Evolutionary conservation across 2,888 invertebrate species (phyloP).

Genomic region (Erpobdella octoculata): DNA sequence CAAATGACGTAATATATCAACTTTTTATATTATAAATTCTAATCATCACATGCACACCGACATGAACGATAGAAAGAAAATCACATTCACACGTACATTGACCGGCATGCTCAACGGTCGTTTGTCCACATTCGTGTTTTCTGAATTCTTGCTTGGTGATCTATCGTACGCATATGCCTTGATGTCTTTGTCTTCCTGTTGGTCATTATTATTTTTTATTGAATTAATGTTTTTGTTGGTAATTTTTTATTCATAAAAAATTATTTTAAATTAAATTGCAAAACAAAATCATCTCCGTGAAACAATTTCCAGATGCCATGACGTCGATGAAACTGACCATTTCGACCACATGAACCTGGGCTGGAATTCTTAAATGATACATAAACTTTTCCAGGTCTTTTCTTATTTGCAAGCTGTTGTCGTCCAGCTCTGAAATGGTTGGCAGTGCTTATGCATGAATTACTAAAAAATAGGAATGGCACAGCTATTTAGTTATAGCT

Average conservation of each 20-base stretch:
- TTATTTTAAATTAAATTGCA: too few species aligned
- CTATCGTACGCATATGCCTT: conserved; percentile 88
- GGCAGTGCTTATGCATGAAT: too few species aligned
- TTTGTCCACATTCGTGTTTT: conserved; percentile 71
- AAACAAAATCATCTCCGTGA: too few species aligned
- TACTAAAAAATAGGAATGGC: too few species aligned
- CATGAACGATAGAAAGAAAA: too few species aligned
- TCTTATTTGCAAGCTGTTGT: conserved; percentile 99
- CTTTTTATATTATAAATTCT: too few species aligned
- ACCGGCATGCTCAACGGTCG: not conserved
- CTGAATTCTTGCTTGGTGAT: conserved; percentile 76
- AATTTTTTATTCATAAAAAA: not conserved
- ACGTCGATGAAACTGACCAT: conserved; percentile 69
- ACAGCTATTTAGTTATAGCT: too few species aligned
- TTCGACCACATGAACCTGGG: conserved; percentile 96
- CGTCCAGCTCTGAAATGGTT: conserved; percentile 69
- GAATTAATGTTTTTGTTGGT: not conserved
- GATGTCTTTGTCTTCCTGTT: conserved; percentile 89
- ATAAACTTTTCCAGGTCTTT: conserved; percentile 94
- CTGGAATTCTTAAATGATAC: conserved; percentile 85
- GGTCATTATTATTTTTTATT: not conserved
- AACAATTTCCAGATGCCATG: too few species aligned
- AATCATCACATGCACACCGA: too few species aligned
- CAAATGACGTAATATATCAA: too few species aligned
- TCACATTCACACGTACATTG: conserved; percentile 4